These are phyloP conservation scores for Eurystomus glaucurus DNA, from an alignment of 2,797 vertebrate species.

Conservation along the genomic window DNA sequence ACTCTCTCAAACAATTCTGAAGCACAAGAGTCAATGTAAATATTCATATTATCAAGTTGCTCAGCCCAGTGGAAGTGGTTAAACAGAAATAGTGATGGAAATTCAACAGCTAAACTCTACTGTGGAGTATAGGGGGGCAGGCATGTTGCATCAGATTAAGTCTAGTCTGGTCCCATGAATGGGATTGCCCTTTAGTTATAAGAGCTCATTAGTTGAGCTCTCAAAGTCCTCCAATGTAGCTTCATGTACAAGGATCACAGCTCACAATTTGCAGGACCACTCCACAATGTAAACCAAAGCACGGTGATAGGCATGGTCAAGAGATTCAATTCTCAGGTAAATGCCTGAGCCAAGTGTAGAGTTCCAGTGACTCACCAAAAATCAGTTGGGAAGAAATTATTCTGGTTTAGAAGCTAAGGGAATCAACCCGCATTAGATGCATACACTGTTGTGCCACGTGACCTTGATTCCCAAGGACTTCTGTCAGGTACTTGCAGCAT, in stretches of 20 bases:
- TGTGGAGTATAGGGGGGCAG: neutral
- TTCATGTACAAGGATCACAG: neutral
- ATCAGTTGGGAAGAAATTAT: neutral
- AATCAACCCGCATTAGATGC: neutral
- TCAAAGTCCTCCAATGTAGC: neutral
- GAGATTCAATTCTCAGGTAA: neutral
- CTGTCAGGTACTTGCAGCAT: neutral
- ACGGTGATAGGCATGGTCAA: neutral
- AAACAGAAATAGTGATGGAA: neutral
- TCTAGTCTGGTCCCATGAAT: too few species aligned
- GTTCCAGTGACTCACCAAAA: neutral
- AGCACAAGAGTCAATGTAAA: neutral
- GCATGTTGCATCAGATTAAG: fast-evolving
- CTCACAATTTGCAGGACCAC: neutral
- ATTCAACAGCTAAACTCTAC: neutral
- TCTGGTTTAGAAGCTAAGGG: neutral
- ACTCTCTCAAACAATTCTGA: neutral
- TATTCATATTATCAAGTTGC: neutral
- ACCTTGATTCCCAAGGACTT: neutral
- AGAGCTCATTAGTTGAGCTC: neutral
- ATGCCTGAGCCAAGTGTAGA: neutral
- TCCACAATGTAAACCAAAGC: neutral
- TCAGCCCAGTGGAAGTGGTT: neutral
- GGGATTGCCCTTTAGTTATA: neutral
- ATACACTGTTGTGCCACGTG: neutral